Base-by-base conservation (phyloP, 2,888 invertebrate genomes). In the Anarsia innoxiella region DNA sequence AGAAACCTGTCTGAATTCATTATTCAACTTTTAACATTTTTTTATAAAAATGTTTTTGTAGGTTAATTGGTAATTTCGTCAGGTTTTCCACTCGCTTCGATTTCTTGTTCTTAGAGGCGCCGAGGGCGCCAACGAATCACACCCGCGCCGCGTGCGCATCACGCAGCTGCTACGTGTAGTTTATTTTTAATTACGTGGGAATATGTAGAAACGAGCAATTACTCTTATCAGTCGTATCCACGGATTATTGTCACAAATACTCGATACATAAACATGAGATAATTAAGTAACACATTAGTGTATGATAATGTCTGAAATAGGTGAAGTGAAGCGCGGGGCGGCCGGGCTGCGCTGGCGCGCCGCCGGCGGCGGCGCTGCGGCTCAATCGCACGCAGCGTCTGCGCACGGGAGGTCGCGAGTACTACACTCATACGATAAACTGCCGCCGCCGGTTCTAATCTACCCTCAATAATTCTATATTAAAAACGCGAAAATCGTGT, bases 341-440 rank as follows among this genome's bases (percentile, higher is more conserved):
- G 49, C 45, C 49, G 55, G 53, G 44, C 25, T 45, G 58, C 48
- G 54, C 54, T 49, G 57, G 50, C 47, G 41, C 46, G 42, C 39
- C 46, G 55, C n/a, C n/a, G n/a, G n/a, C n/a, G n/a, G n/a, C n/a
- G n/a, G n/a, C n/a, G n/a, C n/a, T n/a, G n/a, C n/a, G n/a, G n/a
- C 53, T 72, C 78, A 78, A 74, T 79, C 72, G 63, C 48, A 46
- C 55, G 51, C 53, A 54, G 72, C 71, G 69, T 70, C 68, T 63
- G 65, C 56, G 25, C 13, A n/a, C 62, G 75, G 64, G 61, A 57
- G 71, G 74, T 54, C 66, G 78, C 66, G 70, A 45, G 38, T 41
- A 36, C 25, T 38, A 36, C 37, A 44, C 19, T 5, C 19, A 5
- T 19, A 3, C 19, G 3, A 19, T 3, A 25, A 9, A 25, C 25